These are phyloP conservation scores for Todiramphus chloris DNA, from an alignment of 2,113 vertebrate genomes.

Conservation along the genomic window DNA sequence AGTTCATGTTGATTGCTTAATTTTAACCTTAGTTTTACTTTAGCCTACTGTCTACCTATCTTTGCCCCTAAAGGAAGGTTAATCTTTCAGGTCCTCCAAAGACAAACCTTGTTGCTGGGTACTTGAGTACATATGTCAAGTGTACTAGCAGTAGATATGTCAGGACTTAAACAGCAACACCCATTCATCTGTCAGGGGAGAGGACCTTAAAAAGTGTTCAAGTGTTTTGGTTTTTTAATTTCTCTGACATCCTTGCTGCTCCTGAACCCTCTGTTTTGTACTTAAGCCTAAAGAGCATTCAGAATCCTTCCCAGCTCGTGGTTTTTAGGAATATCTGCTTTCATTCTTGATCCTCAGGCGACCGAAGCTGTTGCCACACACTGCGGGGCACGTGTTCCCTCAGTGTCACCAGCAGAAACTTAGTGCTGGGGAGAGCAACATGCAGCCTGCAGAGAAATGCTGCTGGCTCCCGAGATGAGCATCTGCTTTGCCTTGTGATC, in stretches of 20 bases:
- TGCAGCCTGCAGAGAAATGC: background rate
- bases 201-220: background rate
- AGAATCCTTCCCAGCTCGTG: background rate
- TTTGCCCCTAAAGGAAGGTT: background rate
- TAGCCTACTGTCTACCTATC: background rate
- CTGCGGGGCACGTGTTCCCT: rapidly evolving
- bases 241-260: background rate
- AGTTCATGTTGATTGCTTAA: background rate
- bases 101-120: background rate
- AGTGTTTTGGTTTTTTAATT: background rate
- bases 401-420: background rate
- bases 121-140: rapidly evolving
- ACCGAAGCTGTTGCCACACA: background rate
- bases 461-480: background rate
- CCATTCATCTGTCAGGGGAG: background rate
- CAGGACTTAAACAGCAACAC: background rate
- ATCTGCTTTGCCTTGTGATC: background rate
- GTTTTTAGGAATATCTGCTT: background rate
- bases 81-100: background rate
- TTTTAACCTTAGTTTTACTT: background rate
- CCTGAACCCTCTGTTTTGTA: background rate
- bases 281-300: background rate
- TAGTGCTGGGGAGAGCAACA: background rate
- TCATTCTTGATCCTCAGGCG: background rate
- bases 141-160: rapidly evolving